Conservation (phyloP, 2,113 vertebrate genomes). For the Lonchura striata region DNA sequence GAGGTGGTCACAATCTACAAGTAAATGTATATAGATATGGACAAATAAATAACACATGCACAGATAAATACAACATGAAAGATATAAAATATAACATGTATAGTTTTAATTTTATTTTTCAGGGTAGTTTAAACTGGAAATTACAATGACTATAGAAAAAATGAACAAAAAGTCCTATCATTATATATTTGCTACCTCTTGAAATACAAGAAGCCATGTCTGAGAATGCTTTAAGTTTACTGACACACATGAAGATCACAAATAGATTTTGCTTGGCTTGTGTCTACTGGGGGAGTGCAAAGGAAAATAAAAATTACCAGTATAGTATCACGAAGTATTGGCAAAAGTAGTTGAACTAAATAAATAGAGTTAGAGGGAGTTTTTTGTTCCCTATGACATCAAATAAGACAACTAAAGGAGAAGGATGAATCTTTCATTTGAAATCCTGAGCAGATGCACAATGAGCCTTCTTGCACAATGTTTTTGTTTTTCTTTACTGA, state of each 20-base stretch:
- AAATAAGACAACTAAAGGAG: background rate
- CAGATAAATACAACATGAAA: background rate
- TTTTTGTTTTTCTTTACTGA: background rate
- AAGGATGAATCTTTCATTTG: background rate
- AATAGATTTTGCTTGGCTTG: background rate
- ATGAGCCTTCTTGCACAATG: background rate
- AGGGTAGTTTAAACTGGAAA: background rate
- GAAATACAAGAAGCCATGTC: background rate
- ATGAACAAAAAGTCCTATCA: background rate
- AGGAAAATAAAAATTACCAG: background rate
- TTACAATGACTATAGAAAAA: background rate
- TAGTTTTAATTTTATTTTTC: background rate
- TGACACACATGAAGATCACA: background rate
- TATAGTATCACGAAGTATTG: background rate
- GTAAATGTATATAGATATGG: background rate
- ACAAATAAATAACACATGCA: background rate
- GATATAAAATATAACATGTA: background rate
- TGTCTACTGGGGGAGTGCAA: background rate
- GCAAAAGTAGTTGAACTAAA: background rate
- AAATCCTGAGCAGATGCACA: background rate
- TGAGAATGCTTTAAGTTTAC: background rate
- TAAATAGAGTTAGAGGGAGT: background rate
- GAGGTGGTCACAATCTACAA: background rate
- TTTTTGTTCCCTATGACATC: background rate
- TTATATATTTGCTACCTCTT: background rate